Conservation (phyloP, 2,888 invertebrate genomes). For the Diploptera punctata region DNA sequence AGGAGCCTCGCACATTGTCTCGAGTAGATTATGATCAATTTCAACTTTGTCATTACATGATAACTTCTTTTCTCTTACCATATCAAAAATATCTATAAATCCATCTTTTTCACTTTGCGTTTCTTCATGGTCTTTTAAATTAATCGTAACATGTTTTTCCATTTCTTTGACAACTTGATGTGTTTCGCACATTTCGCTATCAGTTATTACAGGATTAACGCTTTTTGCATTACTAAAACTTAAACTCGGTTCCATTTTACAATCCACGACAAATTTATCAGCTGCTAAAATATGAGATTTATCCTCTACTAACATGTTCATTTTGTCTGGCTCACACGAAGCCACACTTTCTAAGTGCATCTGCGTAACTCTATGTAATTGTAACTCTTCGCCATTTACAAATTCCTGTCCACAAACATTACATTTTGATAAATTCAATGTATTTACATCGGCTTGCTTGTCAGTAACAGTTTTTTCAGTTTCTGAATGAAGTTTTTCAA, state of each 20-base stretch:
- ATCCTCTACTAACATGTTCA: not conserved
- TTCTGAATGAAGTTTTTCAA: conserved; percentile 33
- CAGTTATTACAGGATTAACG: no score
- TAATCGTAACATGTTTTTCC: no score
- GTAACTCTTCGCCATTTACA: not conserved
- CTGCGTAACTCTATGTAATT: conserved; percentile 17
- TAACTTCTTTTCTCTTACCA: conserved; percentile 21
- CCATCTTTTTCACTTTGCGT: conserved; percentile 25
- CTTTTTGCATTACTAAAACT: no score
- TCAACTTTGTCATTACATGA: conserved; percentile 8
- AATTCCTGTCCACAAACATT: conserved; percentile 17
- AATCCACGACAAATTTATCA: not conserved
- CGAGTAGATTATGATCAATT: conserved; percentile 1
- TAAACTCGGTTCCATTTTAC: not conserved
- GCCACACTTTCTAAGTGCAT: not conserved
- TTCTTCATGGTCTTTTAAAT: no score
- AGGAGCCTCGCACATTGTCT: not conserved
- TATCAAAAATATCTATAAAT: conserved; percentile 22
- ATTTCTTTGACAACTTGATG: no score
- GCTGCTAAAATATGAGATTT: not conserved
- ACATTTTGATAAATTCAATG: conserved; percentile 5
- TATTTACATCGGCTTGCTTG: not conserved
- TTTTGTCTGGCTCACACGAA: not conserved
- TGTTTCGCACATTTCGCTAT: no score
- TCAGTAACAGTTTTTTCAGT: conserved; percentile 2